A percentile compares a stretch with the other conserved stretches of the same genome.
phyloP scores from a whole-genome alignment of 2,797 vertebrate species.

The Molothrus aeneus region DNA sequence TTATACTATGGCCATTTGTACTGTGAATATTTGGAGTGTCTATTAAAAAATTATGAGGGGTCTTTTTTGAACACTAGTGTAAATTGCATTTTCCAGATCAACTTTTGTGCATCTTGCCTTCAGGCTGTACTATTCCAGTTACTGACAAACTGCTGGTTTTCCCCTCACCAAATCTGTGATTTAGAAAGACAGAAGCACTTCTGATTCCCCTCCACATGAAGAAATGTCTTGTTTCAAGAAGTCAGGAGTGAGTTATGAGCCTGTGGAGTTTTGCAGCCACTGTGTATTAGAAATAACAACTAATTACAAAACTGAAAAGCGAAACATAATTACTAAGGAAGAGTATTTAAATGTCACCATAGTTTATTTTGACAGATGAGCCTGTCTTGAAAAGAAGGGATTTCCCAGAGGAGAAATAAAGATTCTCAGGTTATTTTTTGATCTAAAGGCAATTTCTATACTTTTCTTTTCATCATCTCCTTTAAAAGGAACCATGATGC shows the following conservation, averaged over 20 bases:
- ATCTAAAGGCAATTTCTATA: conserved; percentile 24
- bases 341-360: conserved; percentile 19
- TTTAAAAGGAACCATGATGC: conserved; percentile 22
- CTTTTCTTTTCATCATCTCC: conserved; percentile 17
- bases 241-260: not conserved
- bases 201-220: not conserved
- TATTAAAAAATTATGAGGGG: not conserved
- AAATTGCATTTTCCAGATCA: not conserved
- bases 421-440: conserved; percentile 20
- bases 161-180: not conserved
- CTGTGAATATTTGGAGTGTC: not conserved
- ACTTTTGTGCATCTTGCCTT: not conserved
- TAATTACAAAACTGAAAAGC: conserved; percentile 46
- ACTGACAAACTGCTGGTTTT: not conserved
- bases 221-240: not conserved
- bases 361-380: conserved; percentile 28
- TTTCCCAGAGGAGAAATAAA: not conserved
- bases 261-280: not conserved
- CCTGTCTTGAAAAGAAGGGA: conserved; percentile 7
- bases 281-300: conserved; percentile 30
- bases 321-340: conserved; percentile 41
- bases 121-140: not conserved
- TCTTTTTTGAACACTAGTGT: not conserved
- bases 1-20: not conserved
- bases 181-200: conserved; percentile 15